These are phyloP conservation scores for Ptychodera flava DNA, from an alignment of 35 echinoderm and acorn worm species.

Conservation along the genomic window DNA sequence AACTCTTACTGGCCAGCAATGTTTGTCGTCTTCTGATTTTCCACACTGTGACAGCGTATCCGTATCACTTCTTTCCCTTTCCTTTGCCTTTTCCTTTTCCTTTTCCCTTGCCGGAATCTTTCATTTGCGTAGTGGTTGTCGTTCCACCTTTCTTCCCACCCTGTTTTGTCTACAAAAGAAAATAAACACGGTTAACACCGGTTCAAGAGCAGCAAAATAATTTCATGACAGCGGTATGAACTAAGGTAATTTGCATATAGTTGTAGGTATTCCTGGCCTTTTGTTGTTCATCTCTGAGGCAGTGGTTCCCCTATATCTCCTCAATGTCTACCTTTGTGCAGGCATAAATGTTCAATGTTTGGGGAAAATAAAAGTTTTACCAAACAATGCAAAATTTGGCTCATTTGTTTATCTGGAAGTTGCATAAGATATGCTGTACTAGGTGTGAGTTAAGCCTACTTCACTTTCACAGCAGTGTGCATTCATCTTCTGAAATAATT, in stretches of 20 bases:
- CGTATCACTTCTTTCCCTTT: background rate
- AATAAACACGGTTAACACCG: no score
- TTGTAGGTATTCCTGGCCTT: background rate
- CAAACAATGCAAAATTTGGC: no score
- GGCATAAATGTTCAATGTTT: background rate
- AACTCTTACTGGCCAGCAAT: no score
- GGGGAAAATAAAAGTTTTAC: no score
- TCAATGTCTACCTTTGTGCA: background rate
- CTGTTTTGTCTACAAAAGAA: background rate
- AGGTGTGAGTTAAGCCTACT: no score
- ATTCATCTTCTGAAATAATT: background rate
- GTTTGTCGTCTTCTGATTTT: no score
- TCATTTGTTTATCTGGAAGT: no score
- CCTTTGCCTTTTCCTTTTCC: background rate
- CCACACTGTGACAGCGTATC: no score
- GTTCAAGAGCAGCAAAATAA: background rate
- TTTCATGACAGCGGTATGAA: background rate
- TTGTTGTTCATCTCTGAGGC: background rate
- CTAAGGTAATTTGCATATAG: background rate
- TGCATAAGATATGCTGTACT: no score
- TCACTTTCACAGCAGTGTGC: background rate
- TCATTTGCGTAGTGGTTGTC: background rate
- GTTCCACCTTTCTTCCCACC: background rate
- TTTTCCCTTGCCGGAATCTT: background rate
- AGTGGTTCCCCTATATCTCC: background rate